These are phyloP conservation scores for Neodiprion pinetum DNA, from an alignment of 1,140 invertebrate species.

Conservation along the genomic window DNA sequence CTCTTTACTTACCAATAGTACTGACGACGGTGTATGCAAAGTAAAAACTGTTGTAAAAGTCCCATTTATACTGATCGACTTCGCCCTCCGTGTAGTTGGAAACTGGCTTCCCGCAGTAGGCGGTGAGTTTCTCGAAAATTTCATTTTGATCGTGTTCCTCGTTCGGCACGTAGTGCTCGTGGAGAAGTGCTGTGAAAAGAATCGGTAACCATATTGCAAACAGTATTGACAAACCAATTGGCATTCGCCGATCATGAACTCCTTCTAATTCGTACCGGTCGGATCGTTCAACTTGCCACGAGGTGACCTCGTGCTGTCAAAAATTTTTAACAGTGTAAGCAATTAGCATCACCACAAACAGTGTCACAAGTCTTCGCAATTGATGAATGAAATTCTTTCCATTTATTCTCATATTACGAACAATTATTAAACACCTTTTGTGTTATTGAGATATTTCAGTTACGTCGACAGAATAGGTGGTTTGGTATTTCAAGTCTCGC, in stretches of 20 bases:
- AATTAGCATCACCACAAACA: background rate
- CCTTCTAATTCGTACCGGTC: background rate
- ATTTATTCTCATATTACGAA: too few relatives aligned
- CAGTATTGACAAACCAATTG: too few relatives aligned
- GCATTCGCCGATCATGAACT: background rate
- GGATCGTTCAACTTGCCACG: background rate
- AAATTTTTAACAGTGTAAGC: too few relatives aligned
- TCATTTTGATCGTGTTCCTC: conserved; percentile 64
- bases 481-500: too few relatives aligned
- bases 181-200: conserved; percentile 66
- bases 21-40: conserved; percentile 94
- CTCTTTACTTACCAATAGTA: conserved; percentile 80
- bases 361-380: background rate
- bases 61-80: conserved; percentile 74
- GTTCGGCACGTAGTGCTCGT: conserved; percentile 66
- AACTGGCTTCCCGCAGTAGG: conserved; percentile 76
- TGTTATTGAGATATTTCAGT: too few relatives aligned
- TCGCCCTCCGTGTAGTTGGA: conserved; percentile 67
- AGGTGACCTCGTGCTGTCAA: background rate
- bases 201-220: background rate
- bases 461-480: too few relatives aligned
- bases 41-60: conserved; percentile 93
- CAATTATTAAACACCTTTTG: too few relatives aligned
- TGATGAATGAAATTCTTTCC: background rate
- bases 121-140: conserved; percentile 68